Conservation (phyloP, 2,113 vertebrate genomes). For the Jacana jacana region DNA sequence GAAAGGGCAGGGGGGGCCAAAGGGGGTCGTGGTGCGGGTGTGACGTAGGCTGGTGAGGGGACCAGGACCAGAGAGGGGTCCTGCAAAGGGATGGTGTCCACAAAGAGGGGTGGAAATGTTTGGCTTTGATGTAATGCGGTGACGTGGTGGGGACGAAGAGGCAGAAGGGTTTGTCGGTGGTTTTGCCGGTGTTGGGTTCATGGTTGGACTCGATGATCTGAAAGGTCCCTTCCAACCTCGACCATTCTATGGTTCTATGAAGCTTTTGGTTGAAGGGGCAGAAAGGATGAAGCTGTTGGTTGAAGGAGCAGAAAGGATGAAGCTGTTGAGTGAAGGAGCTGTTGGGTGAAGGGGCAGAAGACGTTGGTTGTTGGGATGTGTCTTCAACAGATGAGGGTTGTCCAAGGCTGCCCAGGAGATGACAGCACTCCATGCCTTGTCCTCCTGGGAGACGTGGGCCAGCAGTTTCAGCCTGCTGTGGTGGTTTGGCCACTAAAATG, state of each 20-base stretch:
- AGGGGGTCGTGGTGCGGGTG: fast-evolving
- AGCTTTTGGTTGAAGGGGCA: neutral
- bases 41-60: fast-evolving
- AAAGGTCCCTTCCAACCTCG: neutral
- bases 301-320: neutral
- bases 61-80: neutral
- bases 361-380: neutral
- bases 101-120: fast-evolving
- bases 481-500: neutral
- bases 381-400: neutral
- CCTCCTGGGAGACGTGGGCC: neutral
- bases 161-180: neutral
- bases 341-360: neutral
- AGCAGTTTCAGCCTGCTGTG: neutral
- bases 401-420: neutral
- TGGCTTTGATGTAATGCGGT: fast-evolving
- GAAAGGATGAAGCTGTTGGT: neutral
- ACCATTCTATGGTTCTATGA: neutral
- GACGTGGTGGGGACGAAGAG: fast-evolving
- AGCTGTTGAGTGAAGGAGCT: neutral
- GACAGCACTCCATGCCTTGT: neutral
- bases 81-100: neutral
- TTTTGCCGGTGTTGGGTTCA: neutral
- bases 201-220: neutral
- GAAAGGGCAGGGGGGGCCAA: neutral